Evolutionary conservation across 2,113 vertebrate species (phyloP), one percentile per base, ranked within the genome.

Genomic region (Dicrurus megarhynchus): DNA sequence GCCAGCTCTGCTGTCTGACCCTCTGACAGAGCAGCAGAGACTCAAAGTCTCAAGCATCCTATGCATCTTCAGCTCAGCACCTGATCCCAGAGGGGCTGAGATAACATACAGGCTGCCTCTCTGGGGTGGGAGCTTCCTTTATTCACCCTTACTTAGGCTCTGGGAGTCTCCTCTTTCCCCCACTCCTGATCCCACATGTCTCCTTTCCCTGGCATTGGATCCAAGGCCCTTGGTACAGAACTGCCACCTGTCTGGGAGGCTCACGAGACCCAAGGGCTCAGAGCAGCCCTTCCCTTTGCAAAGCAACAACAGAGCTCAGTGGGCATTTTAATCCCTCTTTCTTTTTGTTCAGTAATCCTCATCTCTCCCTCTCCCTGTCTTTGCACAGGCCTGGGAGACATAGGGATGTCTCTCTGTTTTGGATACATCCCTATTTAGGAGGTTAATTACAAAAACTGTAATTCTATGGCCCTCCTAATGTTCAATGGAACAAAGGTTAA

Each of bases 401-500:
- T 12, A 59, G 18, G 71, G 73, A 89, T 87, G 28, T 82, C 69
- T 77, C 63, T 95, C 85, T 93, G 86, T 57, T 97, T 94, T 90
- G 68, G 78, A 92, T 79, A 93, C 57, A 93, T 84, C 81, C 49
- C 71, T 95, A 47, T 88, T 83, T 86, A 67, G 88, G 75, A 95
- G 81, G 86, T 96, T 95, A 97, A 96, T 96, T 96, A 94, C 18
- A 13, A 95, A 96, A 94, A 61, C 69, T 55, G 69, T 89, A 92
- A 90, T 92, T 94, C 84, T 91, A n/a, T 71, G 65, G 68, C 60
- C 78, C 49, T 95, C 90, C 88, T 87, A 93, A 95, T 81, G 84
- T 89, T 96, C 92, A 87, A 22, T 90, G 61, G 93, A 92, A 86
- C 84, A 94, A 88, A 96, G 95, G 93, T 97, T 97, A 97, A 97